phyloP scores from a whole-genome alignment of 2,888 invertebrate species.

The Myopa testacea region DNA sequence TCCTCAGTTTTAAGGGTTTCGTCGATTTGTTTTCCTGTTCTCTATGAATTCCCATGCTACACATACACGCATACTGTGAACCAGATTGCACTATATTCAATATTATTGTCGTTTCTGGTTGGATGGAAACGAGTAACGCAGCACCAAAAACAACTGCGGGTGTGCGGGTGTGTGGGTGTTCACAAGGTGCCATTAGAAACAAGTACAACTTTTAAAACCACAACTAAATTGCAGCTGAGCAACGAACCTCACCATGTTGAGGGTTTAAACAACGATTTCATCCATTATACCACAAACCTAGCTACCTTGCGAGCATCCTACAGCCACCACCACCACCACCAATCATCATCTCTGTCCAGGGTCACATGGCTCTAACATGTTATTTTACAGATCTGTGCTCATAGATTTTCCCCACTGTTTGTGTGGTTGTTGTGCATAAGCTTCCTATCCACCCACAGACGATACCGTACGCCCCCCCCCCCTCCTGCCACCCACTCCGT shows the following conservation, averaged over 20 bases:
- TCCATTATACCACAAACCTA: background rate
- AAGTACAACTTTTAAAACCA: background rate
- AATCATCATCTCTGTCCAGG: constrained; percentile 12
- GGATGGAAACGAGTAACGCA: background rate
- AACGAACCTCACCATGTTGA: constrained; percentile 7
- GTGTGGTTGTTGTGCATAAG: constrained; percentile 24
- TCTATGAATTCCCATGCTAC: too few species aligned
- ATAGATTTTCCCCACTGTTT: constrained; percentile 27
- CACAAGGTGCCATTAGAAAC: background rate
- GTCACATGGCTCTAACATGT: constrained; percentile 21
- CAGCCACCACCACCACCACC: background rate
- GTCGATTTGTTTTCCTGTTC: constrained; percentile 9
- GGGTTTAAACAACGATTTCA: background rate
- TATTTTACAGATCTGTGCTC: constrained; percentile 23
- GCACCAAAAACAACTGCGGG: background rate
- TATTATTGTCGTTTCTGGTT: too few species aligned
- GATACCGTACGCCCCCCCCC: background rate
- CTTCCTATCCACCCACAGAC: too few species aligned
- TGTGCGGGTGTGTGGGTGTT: too few species aligned
- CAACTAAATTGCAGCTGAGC: constrained; percentile 20
- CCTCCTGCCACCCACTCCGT: too few species aligned
- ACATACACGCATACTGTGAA: too few species aligned
- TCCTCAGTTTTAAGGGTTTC: constrained; percentile 8
- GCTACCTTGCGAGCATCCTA: background rate
- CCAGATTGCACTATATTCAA: too few species aligned